phyloP scores from a whole-genome alignment of 2,888 invertebrate genomes.

The Myopa testacea region DNA sequence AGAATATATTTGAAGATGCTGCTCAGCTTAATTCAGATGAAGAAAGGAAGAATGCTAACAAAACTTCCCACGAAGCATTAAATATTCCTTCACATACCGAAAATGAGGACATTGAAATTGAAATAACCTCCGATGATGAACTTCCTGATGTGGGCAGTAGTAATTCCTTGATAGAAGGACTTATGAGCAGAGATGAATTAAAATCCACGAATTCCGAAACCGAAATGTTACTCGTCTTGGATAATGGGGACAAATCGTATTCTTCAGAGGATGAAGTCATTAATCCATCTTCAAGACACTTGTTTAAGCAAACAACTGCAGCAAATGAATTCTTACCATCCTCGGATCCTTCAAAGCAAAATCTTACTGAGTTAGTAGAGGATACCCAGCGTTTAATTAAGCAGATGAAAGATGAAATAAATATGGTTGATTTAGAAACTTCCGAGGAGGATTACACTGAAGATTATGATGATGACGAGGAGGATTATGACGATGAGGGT shows the following conservation, averaged over 20 bases:
- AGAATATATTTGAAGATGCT: slow-evolving; percentile 59
- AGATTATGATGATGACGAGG: slow-evolving; percentile 69
- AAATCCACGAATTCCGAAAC: slow-evolving; percentile 52
- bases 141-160: slow-evolving; percentile 58
- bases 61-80: background rate
- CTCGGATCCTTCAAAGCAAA: slow-evolving; percentile 64
- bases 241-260: slow-evolving; percentile 30
- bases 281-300: slow-evolving; percentile 52
- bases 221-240: slow-evolving; percentile 54
- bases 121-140: slow-evolving; percentile 57
- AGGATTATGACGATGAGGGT: slow-evolving; percentile 59
- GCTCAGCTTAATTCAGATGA: slow-evolving; percentile 56
- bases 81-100: background rate
- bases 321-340: slow-evolving; percentile 61
- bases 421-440: slow-evolving; percentile 70
- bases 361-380: slow-evolving; percentile 71
- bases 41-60: slow-evolving; percentile 43
- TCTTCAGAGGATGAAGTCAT: slow-evolving; percentile 39
- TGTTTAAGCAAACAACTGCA: slow-evolving; percentile 37
- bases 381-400: slow-evolving; percentile 74
- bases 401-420: slow-evolving; percentile 76
- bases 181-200: slow-evolving; percentile 40
- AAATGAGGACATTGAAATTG: slow-evolving; percentile 42
- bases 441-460: slow-evolving; percentile 69
- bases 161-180: slow-evolving; percentile 42